Percentiles rank a stretch among this genome's conserved stretches.
phyloP scores from a whole-genome alignment of 2,888 invertebrate species.

The Idaea straminata region DNA sequence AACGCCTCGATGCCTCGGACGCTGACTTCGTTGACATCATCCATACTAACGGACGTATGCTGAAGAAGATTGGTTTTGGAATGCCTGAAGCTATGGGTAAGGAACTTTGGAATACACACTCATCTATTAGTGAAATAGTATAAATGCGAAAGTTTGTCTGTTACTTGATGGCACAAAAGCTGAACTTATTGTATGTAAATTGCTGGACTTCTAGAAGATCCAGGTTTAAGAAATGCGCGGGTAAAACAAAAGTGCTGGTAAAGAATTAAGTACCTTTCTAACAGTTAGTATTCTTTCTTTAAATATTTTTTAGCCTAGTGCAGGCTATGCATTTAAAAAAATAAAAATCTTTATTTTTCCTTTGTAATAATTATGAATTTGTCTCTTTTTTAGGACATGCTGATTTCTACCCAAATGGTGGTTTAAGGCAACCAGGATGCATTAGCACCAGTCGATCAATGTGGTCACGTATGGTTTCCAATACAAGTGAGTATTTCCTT shows the following conservation, averaged over 20 bases:
- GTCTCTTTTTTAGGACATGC: constrained; percentile 69
- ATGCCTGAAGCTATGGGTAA: constrained; percentile 79
- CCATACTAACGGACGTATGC: constrained; percentile 80
- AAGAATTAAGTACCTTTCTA: too few species aligned
- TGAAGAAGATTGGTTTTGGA: constrained; percentile 79
- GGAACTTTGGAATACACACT: neutral
- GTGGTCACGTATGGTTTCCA: constrained; percentile 51
- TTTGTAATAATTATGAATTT: constrained; percentile 4
- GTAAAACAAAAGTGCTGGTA: too few species aligned
- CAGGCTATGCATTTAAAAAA: too few species aligned
- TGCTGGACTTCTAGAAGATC: too few species aligned
- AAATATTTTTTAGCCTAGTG: neutral
- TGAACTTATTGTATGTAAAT: too few species aligned
- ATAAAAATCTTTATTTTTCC: too few species aligned
- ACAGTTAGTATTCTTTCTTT: too few species aligned
- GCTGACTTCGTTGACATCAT: constrained; percentile 82
- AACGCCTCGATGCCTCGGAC: constrained; percentile 77
- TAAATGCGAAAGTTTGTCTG: too few species aligned
- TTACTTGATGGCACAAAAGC: too few species aligned
- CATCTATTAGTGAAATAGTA: neutral
- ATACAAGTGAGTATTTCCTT: constrained; percentile 51
- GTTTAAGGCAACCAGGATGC: constrained; percentile 84
- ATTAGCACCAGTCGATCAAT: constrained; percentile 46
- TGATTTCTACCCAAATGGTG: constrained; percentile 86
- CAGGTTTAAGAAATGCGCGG: too few species aligned